These are phyloP conservation scores for Drosophila watanabei DNA, from an alignment of 1,140 invertebrate species.

Conservation along the genomic window DNA sequence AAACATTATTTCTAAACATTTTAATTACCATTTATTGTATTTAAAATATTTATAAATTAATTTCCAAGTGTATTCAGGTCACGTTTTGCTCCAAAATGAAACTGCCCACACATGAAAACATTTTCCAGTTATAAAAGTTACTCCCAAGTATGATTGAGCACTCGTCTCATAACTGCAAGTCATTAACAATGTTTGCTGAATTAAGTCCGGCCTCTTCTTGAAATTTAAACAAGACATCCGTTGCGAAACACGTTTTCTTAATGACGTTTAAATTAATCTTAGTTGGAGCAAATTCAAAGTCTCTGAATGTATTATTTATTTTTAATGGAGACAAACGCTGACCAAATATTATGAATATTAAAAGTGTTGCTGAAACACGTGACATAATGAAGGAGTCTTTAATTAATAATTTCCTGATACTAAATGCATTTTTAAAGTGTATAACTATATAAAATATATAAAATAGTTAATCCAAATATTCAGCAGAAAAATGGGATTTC, in stretches of 20 bases:
- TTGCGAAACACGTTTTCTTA: slow-evolving; percentile 19
- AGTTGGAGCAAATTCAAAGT: slow-evolving; percentile 16
- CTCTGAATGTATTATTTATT: slow-evolving; percentile 9
- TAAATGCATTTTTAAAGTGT: slow-evolving; percentile 2
- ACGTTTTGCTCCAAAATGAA: slow-evolving; percentile 3
- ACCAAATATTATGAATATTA: slow-evolving; percentile 18
- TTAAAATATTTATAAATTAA: background rate
- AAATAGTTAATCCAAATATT: slow-evolving; percentile 11
- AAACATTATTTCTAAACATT: too few species aligned
- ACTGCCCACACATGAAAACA: background rate
- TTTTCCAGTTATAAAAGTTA: background rate
- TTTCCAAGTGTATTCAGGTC: background rate
- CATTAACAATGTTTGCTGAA: background rate
- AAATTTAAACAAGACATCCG: slow-evolving; percentile 16
- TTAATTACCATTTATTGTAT: background rate
- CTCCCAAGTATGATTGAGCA: background rate
- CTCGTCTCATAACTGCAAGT: background rate
- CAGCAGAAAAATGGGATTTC: slow-evolving; percentile 5
- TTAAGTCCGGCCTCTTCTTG: background rate
- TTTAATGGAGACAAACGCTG: background rate
- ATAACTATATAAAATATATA: background rate
- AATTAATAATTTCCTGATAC: slow-evolving; percentile 14
- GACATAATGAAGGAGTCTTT: slow-evolving; percentile 1
- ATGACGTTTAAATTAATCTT: slow-evolving; percentile 24
- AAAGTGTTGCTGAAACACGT: slow-evolving; percentile 2